Evolutionary conservation across 2,888 invertebrate species (phyloP).

Genomic region (Dioctria linearis): DNA sequence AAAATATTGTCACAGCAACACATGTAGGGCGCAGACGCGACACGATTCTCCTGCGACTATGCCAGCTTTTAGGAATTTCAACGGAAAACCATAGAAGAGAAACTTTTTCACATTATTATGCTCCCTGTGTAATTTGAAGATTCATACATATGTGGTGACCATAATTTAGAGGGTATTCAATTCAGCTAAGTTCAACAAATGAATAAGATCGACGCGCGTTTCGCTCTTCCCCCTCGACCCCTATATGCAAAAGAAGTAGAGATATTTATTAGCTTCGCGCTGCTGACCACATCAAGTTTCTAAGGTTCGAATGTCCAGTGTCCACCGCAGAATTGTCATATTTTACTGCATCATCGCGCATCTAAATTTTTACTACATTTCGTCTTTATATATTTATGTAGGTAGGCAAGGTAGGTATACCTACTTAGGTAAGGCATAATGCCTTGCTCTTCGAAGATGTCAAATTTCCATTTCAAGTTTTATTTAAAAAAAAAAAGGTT

Average conservation of each 20-base stretch:
- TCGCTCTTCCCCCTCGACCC: background rate
- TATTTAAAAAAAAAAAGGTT: constrained; percentile 2
- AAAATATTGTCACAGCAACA: constrained; percentile 32
- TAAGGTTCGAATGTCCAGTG: constrained; percentile 1
- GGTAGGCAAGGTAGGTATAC: too few relatives aligned
- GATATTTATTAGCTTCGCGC: too few relatives aligned
- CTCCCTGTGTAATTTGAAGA: constrained; percentile 5
- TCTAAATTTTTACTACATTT: constrained; percentile 13
- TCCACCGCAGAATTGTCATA: constrained; percentile 7
- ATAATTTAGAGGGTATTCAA: constrained; percentile 26
- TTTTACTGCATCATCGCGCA: background rate
- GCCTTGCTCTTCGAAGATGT: constrained; percentile 12
- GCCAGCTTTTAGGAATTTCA: constrained; percentile 14
- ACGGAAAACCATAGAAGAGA: constrained; percentile 26
- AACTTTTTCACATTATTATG: background rate
- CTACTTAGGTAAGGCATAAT: background rate
- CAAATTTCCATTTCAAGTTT: constrained; percentile 46
- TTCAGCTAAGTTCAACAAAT: constrained; percentile 9
- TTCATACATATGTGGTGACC: constrained; percentile 8
- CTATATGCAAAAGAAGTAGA: too few relatives aligned
- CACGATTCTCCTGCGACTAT: background rate
- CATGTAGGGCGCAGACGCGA: background rate
- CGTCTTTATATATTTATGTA: constrained; percentile 3
- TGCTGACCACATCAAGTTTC: constrained; percentile 27
- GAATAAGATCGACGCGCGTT: constrained; percentile 1